phyloP scores from a whole-genome alignment of 1,140 invertebrate genomes.

The Holcopasites calliopsidis region DNA sequence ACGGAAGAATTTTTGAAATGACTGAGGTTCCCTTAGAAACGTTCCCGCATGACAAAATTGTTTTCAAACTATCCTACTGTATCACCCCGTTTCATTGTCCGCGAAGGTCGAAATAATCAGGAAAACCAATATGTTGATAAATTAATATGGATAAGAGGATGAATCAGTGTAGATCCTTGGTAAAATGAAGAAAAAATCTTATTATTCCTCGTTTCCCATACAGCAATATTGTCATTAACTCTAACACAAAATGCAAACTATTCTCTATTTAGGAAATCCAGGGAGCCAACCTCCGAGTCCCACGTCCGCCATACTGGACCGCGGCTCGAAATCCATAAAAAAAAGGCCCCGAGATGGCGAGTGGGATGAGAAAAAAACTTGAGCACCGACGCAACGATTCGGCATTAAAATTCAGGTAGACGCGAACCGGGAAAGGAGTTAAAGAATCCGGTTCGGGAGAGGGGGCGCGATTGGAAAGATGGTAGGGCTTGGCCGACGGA shows the following conservation, averaged over 20 bases:
- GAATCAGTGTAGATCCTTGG: no score
- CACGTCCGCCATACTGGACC: neutral
- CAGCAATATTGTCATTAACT: no score
- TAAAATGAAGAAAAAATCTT: no score
- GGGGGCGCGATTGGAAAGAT: constrained; percentile 12
- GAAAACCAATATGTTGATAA: neutral
- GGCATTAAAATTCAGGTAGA: constrained; percentile 52
- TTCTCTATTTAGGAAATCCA: no score
- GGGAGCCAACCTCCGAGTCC: neutral
- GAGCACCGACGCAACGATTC: constrained; percentile 37
- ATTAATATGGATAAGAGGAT: neutral
- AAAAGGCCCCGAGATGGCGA: neutral
- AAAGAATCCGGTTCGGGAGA: constrained; percentile 35
- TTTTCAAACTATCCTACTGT: neutral
- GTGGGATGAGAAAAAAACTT: neutral
- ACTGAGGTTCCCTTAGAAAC: no score
- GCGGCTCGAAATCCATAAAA: neutral
- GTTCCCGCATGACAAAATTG: neutral
- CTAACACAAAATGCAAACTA: no score
- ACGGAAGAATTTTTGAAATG: neutral
- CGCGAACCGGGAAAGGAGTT: constrained; percentile 47
- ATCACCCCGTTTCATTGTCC: neutral
- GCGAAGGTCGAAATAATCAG: neutral
- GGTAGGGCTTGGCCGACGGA: constrained; percentile 4
- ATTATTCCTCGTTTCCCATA: no score